Base-by-base conservation (phyloP, 2,888 invertebrate genomes). In the Litoditis marina region DNA sequence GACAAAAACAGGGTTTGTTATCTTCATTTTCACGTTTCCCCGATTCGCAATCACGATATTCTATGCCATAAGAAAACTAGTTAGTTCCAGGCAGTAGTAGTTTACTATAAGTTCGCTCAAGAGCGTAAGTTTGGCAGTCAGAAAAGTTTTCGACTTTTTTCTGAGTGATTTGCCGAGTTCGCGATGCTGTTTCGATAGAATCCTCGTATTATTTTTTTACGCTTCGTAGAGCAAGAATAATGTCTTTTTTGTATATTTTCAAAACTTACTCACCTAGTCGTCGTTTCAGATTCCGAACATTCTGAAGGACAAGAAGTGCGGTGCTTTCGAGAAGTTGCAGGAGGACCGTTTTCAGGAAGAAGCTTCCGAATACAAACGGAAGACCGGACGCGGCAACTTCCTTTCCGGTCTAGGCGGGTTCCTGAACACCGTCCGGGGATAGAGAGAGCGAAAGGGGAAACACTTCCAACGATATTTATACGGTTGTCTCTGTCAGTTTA, bases 301-400 rank as follows among this genome's bases (percentile, higher is more conserved):
- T 52, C 71, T 81, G 67, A 82, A 82, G 64, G 81, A 81, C 69
- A 81, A 81, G 59, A 81, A 81, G 63, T 81, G 81, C 55, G 73
- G 63, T 13, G 77, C 75, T 4, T 81, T 82, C 60, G 81, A 81
- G 62, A 69, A 73, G 50, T 66, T 80, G 16, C 80, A 80, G 59
- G 80, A 82, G 60, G 66, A 73, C 22, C 68, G 81, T n/a, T 81
- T 81, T 77, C 80, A 81, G 51, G 65, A 74, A 36, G 81, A 82
- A 56, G 81, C 80, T 0, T 62, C 70, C 27, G 77, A 78, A 25
- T 82, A 73, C 66, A 79, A 78, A 60, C 59, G 62, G 47, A 66
- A 58, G 36, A 73, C 75, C 27, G 81, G 79, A n/a, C 69, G 71
- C 30, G 68, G 67, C 5, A 69, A 64, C 53, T 62, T 76, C 50